phyloP scores from a whole-genome alignment of 2,113 vertebrate species.

The Macrotis lagotis region DNA sequence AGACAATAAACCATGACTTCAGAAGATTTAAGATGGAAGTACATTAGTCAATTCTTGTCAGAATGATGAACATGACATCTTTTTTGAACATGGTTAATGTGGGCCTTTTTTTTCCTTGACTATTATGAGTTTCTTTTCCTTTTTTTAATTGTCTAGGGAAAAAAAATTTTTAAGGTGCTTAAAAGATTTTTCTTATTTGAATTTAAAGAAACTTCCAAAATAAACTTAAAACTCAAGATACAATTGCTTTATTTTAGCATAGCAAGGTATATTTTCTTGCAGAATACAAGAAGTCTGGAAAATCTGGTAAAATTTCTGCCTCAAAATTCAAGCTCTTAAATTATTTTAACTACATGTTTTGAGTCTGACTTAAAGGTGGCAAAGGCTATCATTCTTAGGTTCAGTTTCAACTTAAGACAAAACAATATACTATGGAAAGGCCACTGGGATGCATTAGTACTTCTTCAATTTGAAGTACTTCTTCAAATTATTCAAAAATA shows the following conservation, averaged over 20 bases:
- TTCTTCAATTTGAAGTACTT: background rate
- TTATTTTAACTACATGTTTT: background rate
- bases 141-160: too few species aligned
- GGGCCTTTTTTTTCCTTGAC: background rate
- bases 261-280: background rate
- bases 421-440: background rate
- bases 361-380: constrained; percentile 2
- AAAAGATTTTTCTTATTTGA: background rate
- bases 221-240: background rate
- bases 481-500: background rate
- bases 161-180: background rate
- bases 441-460: background rate
- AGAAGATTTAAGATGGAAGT: background rate
- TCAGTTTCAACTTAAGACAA: constrained; percentile 6
- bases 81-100: background rate
- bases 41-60: background rate
- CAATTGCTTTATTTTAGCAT: background rate
- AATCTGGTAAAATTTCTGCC: background rate
- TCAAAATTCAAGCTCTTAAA: constrained; percentile 7
- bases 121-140: background rate
- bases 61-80: background rate
- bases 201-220: background rate
- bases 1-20: background rate
- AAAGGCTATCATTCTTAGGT: background rate
- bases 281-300: background rate